These are phyloP conservation scores for Gymnocephalus cernua DNA, from an alignment of 2,113 vertebrate species.

Conservation along the genomic window DNA sequence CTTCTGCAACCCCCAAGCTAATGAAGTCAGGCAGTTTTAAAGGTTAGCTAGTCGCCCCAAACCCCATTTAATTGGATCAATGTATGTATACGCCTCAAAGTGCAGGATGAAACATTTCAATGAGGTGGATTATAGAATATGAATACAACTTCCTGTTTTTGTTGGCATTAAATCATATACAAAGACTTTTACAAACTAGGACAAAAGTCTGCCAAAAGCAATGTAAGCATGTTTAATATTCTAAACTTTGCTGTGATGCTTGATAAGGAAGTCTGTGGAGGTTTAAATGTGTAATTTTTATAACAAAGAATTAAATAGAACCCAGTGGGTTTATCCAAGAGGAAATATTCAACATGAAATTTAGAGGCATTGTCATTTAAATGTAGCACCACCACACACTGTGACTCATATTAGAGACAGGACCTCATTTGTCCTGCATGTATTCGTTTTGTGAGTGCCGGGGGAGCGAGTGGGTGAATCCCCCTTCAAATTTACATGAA, in stretches of 20 bases:
- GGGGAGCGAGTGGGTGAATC: slow-evolving; percentile 3
- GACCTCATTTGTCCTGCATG: slow-evolving; percentile 10
- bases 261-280: neutral
- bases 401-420: slow-evolving; percentile 19
- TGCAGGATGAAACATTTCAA: neutral
- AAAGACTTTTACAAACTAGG: too few relatives aligned
- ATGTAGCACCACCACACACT: slow-evolving; percentile 1
- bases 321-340: neutral
- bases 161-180: too few relatives aligned
- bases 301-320: slow-evolving; percentile 10
- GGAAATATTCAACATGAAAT: neutral
- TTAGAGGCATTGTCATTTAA: slow-evolving; percentile 22
- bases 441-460: neutral
- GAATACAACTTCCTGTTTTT: neutral
- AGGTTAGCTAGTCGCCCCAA: too few relatives aligned
- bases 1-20: too few relatives aligned
- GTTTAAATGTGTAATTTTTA: neutral
- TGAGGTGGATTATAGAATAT: neutral
- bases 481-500: slow-evolving; percentile 14
- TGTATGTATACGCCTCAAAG: neutral
- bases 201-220: too few relatives aligned
- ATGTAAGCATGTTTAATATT: too few relatives aligned
- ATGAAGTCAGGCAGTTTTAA: too few relatives aligned
- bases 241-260: too few relatives aligned
- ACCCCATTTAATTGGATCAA: neutral